Conservation (phyloP, 2,113 vertebrate genomes). For the Microtus richardsoni region DNA sequence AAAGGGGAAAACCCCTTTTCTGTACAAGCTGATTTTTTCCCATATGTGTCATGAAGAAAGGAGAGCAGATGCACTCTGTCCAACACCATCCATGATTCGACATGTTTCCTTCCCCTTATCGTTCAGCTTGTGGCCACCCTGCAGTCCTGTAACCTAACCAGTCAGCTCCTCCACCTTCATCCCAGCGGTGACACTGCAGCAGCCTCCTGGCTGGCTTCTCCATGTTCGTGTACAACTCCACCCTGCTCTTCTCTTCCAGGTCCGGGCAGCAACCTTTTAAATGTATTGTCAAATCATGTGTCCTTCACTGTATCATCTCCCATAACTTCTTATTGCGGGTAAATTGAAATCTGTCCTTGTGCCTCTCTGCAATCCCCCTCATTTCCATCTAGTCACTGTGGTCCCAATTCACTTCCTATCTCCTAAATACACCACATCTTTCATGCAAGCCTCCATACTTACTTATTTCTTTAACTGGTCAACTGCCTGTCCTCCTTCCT, state of each 20-base stretch:
- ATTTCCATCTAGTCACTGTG: rapidly evolving
- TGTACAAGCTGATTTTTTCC: neutral
- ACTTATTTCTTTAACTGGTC: neutral
- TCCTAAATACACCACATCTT: neutral
- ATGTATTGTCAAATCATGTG: neutral
- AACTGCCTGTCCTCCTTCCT: neutral
- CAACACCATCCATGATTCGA: too few relatives aligned
- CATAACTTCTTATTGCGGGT: neutral
- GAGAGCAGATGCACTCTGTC: neutral
- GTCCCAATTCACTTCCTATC: neutral
- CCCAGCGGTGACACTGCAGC: rapidly evolving
- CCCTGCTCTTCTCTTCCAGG: neutral
- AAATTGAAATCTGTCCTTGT: neutral
- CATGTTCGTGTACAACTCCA: neutral
- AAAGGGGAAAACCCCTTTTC: neutral
- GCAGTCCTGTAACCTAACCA: rapidly evolving
- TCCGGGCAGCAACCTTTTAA: neutral
- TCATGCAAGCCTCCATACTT: neutral
- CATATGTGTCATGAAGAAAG: neutral
- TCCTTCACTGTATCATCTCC: neutral
- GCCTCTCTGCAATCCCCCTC: neutral
- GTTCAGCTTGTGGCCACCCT: rapidly evolving
- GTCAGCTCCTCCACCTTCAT: neutral
- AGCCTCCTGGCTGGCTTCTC: too few relatives aligned
- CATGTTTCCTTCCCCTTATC: too few relatives aligned